Evolutionary conservation across 2,113 vertebrate species (phyloP).

Genomic region (Lagenorhynchus albirostris): DNA sequence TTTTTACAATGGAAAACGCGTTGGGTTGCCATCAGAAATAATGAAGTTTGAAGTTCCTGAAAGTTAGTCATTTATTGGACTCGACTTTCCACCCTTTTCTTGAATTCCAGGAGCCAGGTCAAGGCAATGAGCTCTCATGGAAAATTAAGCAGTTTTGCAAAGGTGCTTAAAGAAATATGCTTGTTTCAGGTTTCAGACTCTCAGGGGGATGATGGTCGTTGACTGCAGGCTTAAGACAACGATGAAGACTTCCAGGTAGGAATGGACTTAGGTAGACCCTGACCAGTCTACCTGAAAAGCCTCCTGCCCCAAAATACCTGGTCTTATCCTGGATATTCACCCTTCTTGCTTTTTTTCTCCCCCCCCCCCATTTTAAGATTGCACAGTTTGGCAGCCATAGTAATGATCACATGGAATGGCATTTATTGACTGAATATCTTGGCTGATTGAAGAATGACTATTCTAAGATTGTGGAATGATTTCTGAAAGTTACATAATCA

Average conservation of each 20-base stretch:
- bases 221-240: constrained; percentile 30
- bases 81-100: constrained; percentile 51
- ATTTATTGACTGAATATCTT: constrained; percentile 60
- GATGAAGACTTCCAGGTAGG: constrained; percentile 58
- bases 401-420: constrained; percentile 31
- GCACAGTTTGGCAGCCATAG: constrained; percentile 8
- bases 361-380: background rate
- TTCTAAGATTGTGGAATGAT: constrained; percentile 51
- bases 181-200: constrained; percentile 62
- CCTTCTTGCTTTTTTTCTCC: background rate
- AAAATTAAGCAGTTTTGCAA: constrained; percentile 69
- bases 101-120: constrained; percentile 68
- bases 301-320: background rate
- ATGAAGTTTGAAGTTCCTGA: constrained; percentile 70
- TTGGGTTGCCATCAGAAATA: constrained; percentile 62
- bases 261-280: background rate
- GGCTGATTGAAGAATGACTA: constrained; percentile 42
- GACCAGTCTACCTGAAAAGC: constrained; percentile 29
- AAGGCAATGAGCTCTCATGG: constrained; percentile 46
- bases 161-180: constrained; percentile 57
- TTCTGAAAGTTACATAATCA: constrained; percentile 45
- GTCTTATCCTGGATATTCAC: background rate
- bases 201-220: constrained; percentile 27
- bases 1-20: constrained; percentile 40
- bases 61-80: constrained; percentile 64